phyloP scores from a whole-genome alignment of 2,797 vertebrate genomes.

The Acipenser transmontanus region DNA sequence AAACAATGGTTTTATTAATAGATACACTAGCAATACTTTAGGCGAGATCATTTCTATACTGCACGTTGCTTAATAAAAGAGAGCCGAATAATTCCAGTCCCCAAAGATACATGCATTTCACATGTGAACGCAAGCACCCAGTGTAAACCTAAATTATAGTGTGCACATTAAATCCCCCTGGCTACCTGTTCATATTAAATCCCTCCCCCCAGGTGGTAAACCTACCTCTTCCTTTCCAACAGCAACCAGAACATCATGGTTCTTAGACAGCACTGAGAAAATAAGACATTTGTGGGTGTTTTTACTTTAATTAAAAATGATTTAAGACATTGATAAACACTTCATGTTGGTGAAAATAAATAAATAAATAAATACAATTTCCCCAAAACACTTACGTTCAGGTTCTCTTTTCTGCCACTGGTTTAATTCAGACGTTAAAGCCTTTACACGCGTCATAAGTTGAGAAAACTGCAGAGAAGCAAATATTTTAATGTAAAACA shows the following conservation, averaged over 20 bases:
- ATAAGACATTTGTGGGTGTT: background rate
- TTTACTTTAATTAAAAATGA: too few species aligned
- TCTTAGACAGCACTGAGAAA: slow-evolving; percentile 46
- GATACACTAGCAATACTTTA: too few species aligned
- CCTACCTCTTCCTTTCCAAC: slow-evolving; percentile 58
- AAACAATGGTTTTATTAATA: too few species aligned
- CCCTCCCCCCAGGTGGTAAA: background rate
- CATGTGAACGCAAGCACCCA: too few species aligned
- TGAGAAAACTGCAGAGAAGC: slow-evolving; percentile 21
- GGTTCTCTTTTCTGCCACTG: slow-evolving; percentile 49
- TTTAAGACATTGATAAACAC: slow-evolving; percentile 1
- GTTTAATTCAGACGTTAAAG: slow-evolving; percentile 54
- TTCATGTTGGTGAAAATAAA: background rate
- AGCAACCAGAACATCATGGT: slow-evolving; percentile 53
- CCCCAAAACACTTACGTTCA: slow-evolving; percentile 45
- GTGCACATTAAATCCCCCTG: background rate
- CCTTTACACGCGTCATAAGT: slow-evolving; percentile 46
- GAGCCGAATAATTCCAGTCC: too few species aligned
- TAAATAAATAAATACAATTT: background rate
- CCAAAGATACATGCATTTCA: too few species aligned
- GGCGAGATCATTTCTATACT: too few species aligned
- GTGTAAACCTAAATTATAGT: background rate
- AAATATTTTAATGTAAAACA: background rate
- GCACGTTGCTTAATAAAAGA: too few species aligned
- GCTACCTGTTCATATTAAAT: too few species aligned